phyloP scores from a whole-genome alignment of 1,140 invertebrate species.

The Pseudomyrmex dendroicus region DNA sequence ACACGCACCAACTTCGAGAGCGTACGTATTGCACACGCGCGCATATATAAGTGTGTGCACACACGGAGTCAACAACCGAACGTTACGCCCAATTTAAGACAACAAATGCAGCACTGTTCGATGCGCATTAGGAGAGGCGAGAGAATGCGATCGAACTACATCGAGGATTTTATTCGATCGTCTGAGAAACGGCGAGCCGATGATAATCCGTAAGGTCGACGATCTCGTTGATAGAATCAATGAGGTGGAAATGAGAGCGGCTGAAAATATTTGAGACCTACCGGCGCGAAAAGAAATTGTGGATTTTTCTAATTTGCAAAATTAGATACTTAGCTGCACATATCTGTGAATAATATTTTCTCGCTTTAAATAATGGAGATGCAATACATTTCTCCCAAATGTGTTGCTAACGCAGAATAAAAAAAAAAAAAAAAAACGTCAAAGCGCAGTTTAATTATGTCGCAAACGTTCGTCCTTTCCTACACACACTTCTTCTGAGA shows the following conservation, averaged over 20 bases:
- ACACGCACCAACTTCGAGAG: background rate
- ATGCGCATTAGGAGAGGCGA: conserved; percentile 77
- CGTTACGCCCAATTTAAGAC: conserved; percentile 84
- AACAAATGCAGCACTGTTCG: conserved; percentile 75
- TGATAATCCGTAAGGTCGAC: conserved; percentile 39
- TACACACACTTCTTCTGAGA: background rate
- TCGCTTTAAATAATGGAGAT: too few relatives aligned
- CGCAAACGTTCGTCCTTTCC: background rate
- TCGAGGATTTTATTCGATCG: conserved; percentile 69
- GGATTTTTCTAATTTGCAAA: background rate
- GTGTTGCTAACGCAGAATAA: too few relatives aligned
- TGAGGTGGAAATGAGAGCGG: conserved; percentile 45
- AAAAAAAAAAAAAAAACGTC: background rate
- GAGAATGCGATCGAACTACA: conserved; percentile 65
- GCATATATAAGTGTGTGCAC: conserved; percentile 59
- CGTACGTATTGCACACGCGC: conserved; percentile 18
- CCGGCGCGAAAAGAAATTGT: background rate
- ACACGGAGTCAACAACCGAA: conserved; percentile 81
- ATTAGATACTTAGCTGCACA: background rate
- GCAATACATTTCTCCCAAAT: background rate
- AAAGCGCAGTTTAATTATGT: conserved; percentile 39
- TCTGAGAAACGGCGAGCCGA: conserved; percentile 44
- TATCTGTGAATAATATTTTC: background rate
- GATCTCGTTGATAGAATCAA: conserved; percentile 31
- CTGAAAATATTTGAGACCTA: conserved; percentile 35